Conservation (phyloP, 2,797 vertebrate genomes). For the Arrhamphus sclerolepis region DNA sequence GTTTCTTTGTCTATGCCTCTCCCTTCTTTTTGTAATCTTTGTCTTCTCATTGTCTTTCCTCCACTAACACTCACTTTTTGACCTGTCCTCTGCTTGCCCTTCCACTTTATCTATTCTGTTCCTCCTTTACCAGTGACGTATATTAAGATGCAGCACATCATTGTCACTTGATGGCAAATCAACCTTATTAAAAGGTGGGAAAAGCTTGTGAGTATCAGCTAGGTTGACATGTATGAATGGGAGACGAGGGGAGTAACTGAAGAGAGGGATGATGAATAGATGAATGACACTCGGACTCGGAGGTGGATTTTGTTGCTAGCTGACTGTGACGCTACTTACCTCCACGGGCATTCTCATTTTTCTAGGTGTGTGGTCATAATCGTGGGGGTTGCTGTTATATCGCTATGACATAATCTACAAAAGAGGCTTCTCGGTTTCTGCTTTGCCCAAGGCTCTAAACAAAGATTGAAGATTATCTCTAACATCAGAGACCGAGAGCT, state of each 20-base stretch:
- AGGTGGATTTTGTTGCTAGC: constrained; percentile 70
- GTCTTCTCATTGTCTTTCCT: no score
- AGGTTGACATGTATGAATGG: background rate
- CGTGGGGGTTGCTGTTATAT: constrained; percentile 14
- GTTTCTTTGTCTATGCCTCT: background rate
- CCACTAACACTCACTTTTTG: no score
- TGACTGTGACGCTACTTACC: constrained; percentile 50
- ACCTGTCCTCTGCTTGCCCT: no score
- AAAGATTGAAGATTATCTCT: constrained; percentile 36
- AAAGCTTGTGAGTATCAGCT: constrained; percentile 12
- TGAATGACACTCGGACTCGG: constrained; percentile 37
- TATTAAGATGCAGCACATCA: constrained; percentile 3
- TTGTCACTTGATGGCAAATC: constrained; percentile 7
- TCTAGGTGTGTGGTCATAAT: background rate
- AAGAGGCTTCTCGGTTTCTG: constrained; percentile 10
- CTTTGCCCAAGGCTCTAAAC: constrained; percentile 26
- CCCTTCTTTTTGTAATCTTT: no score
- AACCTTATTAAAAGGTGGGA: constrained; percentile 12
- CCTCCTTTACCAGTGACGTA: background rate
- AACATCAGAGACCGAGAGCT: constrained; percentile 11
- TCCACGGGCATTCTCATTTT: constrained; percentile 50
- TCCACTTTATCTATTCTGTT: background rate
- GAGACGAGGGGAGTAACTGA: constrained; percentile 15
- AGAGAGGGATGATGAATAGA: no score
- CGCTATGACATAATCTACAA: constrained; percentile 29